Base-by-base conservation (phyloP, 2,113 vertebrate genomes). In the Etheostoma spectabile region DNA sequence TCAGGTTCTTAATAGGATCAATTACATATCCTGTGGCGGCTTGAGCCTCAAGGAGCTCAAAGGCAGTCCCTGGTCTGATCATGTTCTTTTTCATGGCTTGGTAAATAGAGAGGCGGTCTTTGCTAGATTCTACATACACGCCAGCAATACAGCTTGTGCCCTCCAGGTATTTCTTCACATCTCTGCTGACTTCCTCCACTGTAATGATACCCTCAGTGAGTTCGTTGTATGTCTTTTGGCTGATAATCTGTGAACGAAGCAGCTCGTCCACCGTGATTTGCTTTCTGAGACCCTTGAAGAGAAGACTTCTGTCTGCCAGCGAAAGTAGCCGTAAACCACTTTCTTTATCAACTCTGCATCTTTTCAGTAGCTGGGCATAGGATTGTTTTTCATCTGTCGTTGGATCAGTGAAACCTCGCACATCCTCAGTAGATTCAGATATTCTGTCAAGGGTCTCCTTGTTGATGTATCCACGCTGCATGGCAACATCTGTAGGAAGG, bases 61-160 rank as follows among this genome's bases (percentile, higher is more conserved):
- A 99, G 0, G 98, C 98, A 0, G 98, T 99, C 22, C 98, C 98
- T 0, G 98, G 98, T 52, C 98, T 93, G 77, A 99, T 97, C 94
- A 99, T 98, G 46, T 97, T 98, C 83, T 98, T 99, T 90, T 99
- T 99, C 97, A 99, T 99, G 74, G 98, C 98, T 90, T 99, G 98
- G 90, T 99, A 99, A 67, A 99, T 96, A 0, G 98, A 98, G 1
- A 98, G 91, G 7, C 97, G 91, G 65, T 99, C 98, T 95, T 99
- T 99, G 16, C 93, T 94, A 30, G 97, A 95, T 38, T 99, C 98
- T 2, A 99, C 97, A 0, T 94, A 96, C 65, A 99, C 97, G 0
- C 98, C 98, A 0, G 98, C 96, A 0, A 99, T 99, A 89, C 97
- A 98, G 91, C 98, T 99, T 60, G 96, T 96, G 15, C 98, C 98